Percentiles rank a stretch among this genome's conserved stretches.
phyloP scores from a whole-genome alignment of 2,888 invertebrate genomes.

The Mylabris sibirica region DNA sequence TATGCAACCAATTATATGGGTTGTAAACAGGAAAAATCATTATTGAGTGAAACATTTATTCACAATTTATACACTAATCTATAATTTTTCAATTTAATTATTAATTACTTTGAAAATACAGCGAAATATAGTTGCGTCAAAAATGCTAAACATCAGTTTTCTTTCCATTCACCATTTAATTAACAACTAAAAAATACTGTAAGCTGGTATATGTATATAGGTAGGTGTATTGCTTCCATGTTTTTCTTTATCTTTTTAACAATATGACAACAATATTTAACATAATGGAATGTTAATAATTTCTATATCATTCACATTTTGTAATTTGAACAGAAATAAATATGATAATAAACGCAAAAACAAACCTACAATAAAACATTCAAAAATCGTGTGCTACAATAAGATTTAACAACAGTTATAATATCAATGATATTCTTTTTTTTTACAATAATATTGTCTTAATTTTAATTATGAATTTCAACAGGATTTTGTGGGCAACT shows the following conservation, averaged over 20 bases:
- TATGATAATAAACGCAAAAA: conserved; percentile 24
- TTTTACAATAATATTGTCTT: conserved; percentile 42
- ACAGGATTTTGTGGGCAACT: background rate
- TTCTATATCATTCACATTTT: conserved; percentile 39
- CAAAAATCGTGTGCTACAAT: conserved; percentile 36
- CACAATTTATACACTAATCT: conserved; percentile 49
- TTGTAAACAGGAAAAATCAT: conserved; percentile 16
- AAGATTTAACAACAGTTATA: conserved; percentile 30
- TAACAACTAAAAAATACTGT: conserved; percentile 46
- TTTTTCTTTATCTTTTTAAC: conserved; percentile 35
- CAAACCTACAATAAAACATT: conserved; percentile 22
- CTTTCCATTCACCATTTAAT: conserved; percentile 43
- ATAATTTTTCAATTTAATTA: conserved; percentile 37
- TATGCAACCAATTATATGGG: background rate
- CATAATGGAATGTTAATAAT: conserved; percentile 48
- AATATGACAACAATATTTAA: conserved; percentile 47
- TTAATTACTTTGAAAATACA: conserved; percentile 40
- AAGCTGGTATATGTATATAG: conserved; percentile 39
- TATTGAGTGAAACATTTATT: conserved; percentile 38
- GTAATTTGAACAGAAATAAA: conserved; percentile 28
- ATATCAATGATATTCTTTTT: conserved; percentile 43
- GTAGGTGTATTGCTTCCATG: conserved; percentile 45
- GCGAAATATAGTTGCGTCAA: conserved; percentile 36
- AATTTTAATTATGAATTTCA: conserved; percentile 28
- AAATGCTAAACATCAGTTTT: conserved; percentile 38